Evolutionary conservation across 2,797 vertebrate genomes (phyloP).

Genomic region (Pseudochirops corinnae): DNA sequence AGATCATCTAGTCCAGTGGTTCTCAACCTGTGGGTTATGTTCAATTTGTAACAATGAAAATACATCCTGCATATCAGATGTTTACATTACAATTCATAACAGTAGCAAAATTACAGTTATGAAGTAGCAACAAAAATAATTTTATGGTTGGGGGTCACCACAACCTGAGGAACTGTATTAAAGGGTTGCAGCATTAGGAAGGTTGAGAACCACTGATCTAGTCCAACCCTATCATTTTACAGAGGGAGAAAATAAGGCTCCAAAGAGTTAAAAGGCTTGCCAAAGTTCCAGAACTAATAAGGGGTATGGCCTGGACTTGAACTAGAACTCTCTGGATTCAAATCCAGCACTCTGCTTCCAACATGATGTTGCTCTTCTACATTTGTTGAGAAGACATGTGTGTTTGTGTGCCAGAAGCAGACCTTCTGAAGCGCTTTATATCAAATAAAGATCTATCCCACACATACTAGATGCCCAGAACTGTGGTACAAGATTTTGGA

Average conservation of each 20-base stretch:
- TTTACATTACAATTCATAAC: no score
- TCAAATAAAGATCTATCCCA: neutral
- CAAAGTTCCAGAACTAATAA: neutral
- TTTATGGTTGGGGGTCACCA: no score
- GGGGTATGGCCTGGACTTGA: neutral
- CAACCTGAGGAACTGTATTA: no score
- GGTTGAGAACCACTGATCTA: neutral
- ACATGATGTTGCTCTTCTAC: neutral
- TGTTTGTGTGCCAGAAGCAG: neutral
- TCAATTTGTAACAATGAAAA: no score
- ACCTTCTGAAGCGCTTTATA: neutral
- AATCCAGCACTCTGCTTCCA: neutral
- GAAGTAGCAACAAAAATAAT: no score
- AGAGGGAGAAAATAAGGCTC: neutral
- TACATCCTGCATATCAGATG: no score
- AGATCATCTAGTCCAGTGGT: neutral
- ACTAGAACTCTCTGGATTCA: neutral
- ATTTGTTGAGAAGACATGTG: neutral
- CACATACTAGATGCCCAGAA: neutral
- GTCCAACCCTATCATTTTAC: neutral
- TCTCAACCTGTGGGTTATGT: no score
- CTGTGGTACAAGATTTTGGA: neutral
- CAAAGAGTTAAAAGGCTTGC: neutral
- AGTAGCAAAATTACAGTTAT: no score
- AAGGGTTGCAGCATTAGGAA: no score